Evolutionary conservation across 2,888 invertebrate species (phyloP).

Genomic region (Gortyna flavago): DNA sequence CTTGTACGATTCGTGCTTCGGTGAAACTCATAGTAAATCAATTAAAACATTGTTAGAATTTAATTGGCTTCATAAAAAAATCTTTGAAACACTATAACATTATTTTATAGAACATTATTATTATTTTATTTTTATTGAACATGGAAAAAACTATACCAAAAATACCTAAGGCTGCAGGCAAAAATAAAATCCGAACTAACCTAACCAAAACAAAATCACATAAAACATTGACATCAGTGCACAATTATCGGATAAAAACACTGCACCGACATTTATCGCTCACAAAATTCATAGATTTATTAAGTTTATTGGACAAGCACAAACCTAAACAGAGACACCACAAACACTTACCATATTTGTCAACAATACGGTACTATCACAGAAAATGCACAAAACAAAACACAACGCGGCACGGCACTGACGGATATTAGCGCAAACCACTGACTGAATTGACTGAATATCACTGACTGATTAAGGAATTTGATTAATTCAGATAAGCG

Average conservation of each 20-base stretch:
- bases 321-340: not conserved
- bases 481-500: conserved; percentile 80
- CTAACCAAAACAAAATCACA: not conserved
- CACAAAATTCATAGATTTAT: not conserved
- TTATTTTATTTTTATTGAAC: too few species aligned
- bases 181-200: not conserved
- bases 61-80: not conserved
- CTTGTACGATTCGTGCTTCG: not conserved
- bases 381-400: conserved; percentile 65
- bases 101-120: too few species aligned
- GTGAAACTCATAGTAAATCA: not conserved
- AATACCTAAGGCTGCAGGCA: not conserved
- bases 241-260: conserved; percentile 8
- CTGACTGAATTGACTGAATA: conserved; percentile 55
- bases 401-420: conserved; percentile 56
- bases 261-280: conserved; percentile 9
- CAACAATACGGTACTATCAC: conserved; percentile 60
- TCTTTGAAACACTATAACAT: not conserved
- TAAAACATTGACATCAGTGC: conserved; percentile 18
- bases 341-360: conserved; percentile 68
- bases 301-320: not conserved
- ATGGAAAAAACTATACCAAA: not conserved
- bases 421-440: conserved; percentile 52
- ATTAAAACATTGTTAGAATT: not conserved
- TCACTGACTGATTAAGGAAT: conserved; percentile 53